These are phyloP conservation scores for Euthynnus affinis DNA, from an alignment of 2,797 vertebrate genomes.

Conservation along the genomic window DNA sequence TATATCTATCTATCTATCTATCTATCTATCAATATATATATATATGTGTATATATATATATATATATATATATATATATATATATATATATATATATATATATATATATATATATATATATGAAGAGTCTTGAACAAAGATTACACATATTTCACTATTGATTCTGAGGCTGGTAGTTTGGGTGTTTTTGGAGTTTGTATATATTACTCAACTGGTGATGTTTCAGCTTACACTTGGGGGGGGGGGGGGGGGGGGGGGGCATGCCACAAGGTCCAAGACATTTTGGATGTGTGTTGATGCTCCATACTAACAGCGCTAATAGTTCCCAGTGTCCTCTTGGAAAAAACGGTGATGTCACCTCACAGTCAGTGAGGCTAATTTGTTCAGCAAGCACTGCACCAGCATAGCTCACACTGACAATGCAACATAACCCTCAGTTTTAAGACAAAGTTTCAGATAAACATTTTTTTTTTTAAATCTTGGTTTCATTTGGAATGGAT, in stretches of 20 bases:
- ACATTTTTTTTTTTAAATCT: conserved; percentile 12
- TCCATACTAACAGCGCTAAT: conserved; percentile 41
- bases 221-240: conserved; percentile 31
- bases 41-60: too few species aligned
- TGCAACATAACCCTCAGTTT: conserved; percentile 47
- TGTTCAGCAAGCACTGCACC: conserved; percentile 67
- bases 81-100: conserved; percentile 71
- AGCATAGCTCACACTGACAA: conserved; percentile 65
- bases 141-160: conserved; percentile 50
- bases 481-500: conserved; percentile 49
- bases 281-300: conserved; percentile 56
- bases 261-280: conserved; percentile 41
- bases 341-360: conserved; percentile 76
- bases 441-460: conserved; percentile 18
- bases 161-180: conserved; percentile 41
- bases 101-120: conserved; percentile 71
- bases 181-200: conserved; percentile 54
- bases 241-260: not conserved
- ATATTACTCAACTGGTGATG: conserved; percentile 49
- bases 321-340: conserved; percentile 49
- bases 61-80: conserved; percentile 72
- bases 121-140: conserved; percentile 66
- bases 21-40: too few species aligned
- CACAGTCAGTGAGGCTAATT: conserved; percentile 61
- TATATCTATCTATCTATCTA: too few species aligned